Evolutionary conservation across 2,113 vertebrate species (phyloP).

Genomic region (Pedionomus torquatus): DNA sequence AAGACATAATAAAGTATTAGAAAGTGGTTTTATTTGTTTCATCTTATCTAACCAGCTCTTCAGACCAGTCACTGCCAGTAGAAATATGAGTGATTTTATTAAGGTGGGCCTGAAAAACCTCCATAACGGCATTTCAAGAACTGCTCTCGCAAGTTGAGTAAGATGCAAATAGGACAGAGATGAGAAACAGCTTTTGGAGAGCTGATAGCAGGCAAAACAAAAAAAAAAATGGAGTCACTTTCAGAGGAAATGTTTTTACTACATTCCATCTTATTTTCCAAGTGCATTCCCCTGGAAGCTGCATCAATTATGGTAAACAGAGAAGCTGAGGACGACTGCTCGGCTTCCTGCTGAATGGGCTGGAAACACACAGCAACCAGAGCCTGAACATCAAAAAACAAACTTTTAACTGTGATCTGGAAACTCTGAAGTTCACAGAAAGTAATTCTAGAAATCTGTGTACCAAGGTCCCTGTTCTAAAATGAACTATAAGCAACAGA

Average conservation of each 20-base stretch:
- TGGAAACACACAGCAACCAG: background rate
- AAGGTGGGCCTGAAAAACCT: background rate
- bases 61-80: background rate
- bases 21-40: background rate
- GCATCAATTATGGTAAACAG: background rate
- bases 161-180: constrained; percentile 30
- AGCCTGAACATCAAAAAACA: background rate
- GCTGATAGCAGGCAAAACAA: background rate
- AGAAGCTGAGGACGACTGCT: background rate
- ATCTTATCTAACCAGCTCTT: background rate
- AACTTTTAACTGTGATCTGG: background rate
- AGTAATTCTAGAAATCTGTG: background rate
- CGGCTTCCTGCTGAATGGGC: background rate
- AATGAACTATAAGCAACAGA: background rate
- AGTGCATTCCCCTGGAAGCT: background rate
- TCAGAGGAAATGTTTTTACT: background rate
- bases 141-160: background rate
- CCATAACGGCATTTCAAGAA: background rate
- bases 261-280: constrained; percentile 7
- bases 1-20: background rate
- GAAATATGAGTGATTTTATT: background rate
- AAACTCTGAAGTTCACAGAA: background rate
- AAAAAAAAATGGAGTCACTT: background rate
- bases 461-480: background rate
- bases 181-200: background rate